phyloP scores from a whole-genome alignment of 2,113 vertebrate species.

The Hiodon tergisus region DNA sequence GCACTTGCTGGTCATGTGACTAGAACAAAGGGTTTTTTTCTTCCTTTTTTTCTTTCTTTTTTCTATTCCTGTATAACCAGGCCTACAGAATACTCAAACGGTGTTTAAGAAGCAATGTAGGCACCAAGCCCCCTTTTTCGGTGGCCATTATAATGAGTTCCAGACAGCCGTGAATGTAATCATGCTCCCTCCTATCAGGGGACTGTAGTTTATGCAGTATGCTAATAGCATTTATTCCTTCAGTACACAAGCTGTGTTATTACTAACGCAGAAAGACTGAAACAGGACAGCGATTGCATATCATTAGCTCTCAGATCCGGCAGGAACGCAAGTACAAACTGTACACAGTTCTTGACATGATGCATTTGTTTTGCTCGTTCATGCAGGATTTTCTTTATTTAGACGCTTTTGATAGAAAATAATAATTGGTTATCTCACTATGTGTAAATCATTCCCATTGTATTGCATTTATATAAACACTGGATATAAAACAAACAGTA shows the following conservation, averaged over 20 bases:
- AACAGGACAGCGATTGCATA: background rate
- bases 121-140: too few species aligned
- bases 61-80: background rate
- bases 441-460: constrained; percentile 12
- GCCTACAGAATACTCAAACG: background rate
- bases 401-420: background rate
- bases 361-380: background rate
- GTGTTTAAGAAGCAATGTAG: background rate
- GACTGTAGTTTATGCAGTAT: background rate
- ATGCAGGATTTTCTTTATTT: constrained; percentile 11
- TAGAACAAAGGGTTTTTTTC: background rate
- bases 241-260: background rate
- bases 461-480: background rate
- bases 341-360: background rate
- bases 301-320: too few species aligned
- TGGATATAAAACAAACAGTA: too few species aligned
- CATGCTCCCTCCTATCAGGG: background rate
- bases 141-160: background rate
- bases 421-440: background rate
- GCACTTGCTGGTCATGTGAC: too few species aligned
- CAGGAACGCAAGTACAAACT: background rate
- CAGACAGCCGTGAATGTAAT: background rate
- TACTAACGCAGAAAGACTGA: background rate
- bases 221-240: background rate
- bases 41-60: background rate